These are phyloP conservation scores for Prunella fulvescens DNA, from an alignment of 2,113 vertebrate genomes.

Conservation along the genomic window DNA sequence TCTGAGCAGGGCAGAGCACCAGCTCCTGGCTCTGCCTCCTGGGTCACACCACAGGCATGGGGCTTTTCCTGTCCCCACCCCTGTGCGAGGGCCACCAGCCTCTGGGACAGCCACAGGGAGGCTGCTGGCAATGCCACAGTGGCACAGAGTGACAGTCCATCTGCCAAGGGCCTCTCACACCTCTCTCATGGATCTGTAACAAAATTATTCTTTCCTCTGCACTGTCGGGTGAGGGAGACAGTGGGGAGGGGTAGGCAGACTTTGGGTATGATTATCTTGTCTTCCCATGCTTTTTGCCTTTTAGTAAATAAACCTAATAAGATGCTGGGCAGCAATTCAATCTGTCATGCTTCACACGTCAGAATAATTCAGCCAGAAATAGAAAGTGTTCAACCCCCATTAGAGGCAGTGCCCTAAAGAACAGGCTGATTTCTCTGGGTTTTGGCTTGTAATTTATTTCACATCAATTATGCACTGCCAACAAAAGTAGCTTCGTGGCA, in stretches of 20 bases:
- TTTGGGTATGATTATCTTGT: background rate
- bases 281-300: conserved; percentile 12
- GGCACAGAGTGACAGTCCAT: rapidly evolving
- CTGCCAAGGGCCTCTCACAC: background rate
- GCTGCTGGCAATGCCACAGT: background rate
- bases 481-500: background rate
- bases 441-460: conserved; percentile 31
- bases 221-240: background rate
- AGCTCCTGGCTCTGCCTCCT: background rate
- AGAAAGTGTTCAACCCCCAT: conserved; percentile 9
- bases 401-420: conserved; percentile 25
- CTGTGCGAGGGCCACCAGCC: rapidly evolving
- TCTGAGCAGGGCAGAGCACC: background rate
- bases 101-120: background rate
- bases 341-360: conserved; percentile 41
- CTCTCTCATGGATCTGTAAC: background rate
- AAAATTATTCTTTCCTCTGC: background rate
- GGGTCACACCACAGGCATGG: rapidly evolving
- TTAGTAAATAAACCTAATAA: conserved; percentile 64
- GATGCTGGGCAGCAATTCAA: conserved; percentile 47
- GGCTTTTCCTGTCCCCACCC: rapidly evolving
- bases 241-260: background rate
- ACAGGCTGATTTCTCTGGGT: conserved; percentile 3
- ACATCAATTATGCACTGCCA: conserved; percentile 39
- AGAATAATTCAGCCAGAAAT: conserved; percentile 34